phyloP scores from a whole-genome alignment of 2,797 vertebrate genomes.

The Halcyon badia region DNA sequence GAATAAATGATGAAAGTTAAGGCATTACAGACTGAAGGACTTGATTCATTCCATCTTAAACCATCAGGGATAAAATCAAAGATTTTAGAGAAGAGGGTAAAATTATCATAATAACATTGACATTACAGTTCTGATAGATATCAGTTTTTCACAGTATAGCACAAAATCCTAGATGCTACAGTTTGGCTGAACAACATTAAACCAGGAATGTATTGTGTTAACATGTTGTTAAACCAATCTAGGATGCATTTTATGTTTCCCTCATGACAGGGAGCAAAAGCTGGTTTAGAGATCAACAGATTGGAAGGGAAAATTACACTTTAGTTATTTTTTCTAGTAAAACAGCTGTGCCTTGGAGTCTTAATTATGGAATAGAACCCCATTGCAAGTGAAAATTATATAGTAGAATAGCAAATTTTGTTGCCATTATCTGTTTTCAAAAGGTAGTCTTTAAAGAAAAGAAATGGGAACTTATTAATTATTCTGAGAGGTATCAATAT shows the following conservation, averaged over 20 bases:
- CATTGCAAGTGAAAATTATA: neutral
- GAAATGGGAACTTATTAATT: neutral
- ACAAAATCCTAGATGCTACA: neutral
- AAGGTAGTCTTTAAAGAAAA: neutral
- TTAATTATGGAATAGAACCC: neutral
- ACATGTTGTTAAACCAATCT: neutral
- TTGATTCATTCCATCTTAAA: neutral
- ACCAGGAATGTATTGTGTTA: neutral
- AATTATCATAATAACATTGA: neutral
- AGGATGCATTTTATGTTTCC: neutral
- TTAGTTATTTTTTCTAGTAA: neutral
- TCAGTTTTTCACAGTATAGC: neutral
- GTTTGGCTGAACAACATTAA: neutral
- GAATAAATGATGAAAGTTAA: neutral
- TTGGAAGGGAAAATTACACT: neutral
- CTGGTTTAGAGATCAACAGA: neutral
- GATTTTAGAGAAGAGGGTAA: neutral
- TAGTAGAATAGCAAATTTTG: neutral
- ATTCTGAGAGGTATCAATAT: neutral
- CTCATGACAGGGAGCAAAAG: neutral
- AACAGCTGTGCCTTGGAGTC: neutral
- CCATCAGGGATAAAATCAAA: neutral
- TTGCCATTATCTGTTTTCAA: neutral
- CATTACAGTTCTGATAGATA: neutral
- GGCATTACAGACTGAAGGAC: neutral